A percentile compares a stretch with the other conserved stretches of the same genome.
These are phyloP conservation scores for Hemicordylus capensis DNA, from an alignment of 2,113 vertebrate genomes.

Conservation along the genomic window DNA sequence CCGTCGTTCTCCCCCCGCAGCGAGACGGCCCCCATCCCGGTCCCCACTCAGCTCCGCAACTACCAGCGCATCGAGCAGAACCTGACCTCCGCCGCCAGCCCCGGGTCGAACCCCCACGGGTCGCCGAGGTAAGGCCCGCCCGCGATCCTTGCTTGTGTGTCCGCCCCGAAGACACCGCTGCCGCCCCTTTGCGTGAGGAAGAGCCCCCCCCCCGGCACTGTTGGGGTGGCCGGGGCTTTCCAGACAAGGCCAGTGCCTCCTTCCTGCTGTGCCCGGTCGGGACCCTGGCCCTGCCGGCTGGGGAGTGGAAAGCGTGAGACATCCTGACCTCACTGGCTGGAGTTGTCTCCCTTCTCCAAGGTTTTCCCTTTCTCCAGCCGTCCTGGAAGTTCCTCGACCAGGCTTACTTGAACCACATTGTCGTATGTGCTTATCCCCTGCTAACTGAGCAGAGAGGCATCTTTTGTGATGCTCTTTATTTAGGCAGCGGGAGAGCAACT, in stretches of 20 bases:
- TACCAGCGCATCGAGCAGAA: slow-evolving; percentile 98
- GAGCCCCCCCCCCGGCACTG: no score
- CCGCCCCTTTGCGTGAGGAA: no score
- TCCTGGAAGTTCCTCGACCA: no score
- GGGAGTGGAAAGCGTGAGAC: no score
- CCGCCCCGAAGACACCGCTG: background rate
- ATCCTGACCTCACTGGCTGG: no score
- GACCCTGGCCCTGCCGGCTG: background rate
- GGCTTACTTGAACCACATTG: no score
- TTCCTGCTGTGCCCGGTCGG: background rate
- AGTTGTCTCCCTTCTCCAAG: no score
- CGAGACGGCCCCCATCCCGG: slow-evolving; percentile 91
- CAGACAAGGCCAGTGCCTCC: background rate
- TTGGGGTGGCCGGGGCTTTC: background rate
- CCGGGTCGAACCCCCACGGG: slow-evolving; percentile 80
- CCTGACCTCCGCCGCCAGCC: slow-evolving; percentile 86
- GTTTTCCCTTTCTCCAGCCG: no score
- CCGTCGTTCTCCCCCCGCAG: slow-evolving; percentile 86
- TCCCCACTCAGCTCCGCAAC: slow-evolving; percentile 94
- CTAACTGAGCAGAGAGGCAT: no score
- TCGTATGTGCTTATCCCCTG: no score
- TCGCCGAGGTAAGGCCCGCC: slow-evolving; percentile 87
- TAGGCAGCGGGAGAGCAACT: no score
- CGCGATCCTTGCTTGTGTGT: slow-evolving; percentile 31
- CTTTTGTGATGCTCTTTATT: no score